These are phyloP conservation scores for Sebastes oblongus DNA, from an alignment of 2,797 vertebrate species.

Conservation along the genomic window DNA sequence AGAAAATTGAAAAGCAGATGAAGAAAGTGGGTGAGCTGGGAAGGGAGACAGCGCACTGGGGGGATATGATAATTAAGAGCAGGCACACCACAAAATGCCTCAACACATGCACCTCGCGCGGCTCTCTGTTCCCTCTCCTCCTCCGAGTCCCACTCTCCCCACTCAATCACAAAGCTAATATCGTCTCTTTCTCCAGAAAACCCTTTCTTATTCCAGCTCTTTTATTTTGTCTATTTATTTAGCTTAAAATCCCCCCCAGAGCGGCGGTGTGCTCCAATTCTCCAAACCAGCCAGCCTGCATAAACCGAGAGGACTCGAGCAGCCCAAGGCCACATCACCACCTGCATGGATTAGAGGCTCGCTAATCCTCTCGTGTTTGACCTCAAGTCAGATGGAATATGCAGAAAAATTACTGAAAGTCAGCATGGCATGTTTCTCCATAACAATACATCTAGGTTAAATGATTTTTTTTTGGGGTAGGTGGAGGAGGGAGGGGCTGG, in stretches of 20 bases:
- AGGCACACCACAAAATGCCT: constrained; percentile 64
- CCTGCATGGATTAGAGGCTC: constrained; percentile 62
- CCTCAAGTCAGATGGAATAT: constrained; percentile 63
- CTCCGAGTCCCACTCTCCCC: constrained; percentile 76
- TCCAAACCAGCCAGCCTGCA: constrained; percentile 62
- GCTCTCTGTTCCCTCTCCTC: constrained; percentile 36
- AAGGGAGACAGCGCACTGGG: constrained; percentile 45
- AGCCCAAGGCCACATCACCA: constrained; percentile 58
- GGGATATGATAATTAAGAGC: constrained; percentile 77
- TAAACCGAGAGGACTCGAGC: constrained; percentile 57
- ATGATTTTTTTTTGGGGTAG: background rate
- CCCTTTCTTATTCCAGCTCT: constrained; percentile 61
- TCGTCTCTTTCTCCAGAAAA: constrained; percentile 73
- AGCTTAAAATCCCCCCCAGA: constrained; percentile 74
- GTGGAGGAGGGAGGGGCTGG: background rate
- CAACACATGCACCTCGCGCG: constrained; percentile 59
- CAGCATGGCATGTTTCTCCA: constrained; percentile 33
- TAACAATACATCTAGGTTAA: constrained; percentile 46
- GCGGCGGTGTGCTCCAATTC: constrained; percentile 63
- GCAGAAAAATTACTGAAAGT: constrained; percentile 49
- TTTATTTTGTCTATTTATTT: constrained; percentile 83
- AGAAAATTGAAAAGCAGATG: constrained; percentile 79
- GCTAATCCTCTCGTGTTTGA: constrained; percentile 69
- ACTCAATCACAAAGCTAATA: constrained; percentile 84
- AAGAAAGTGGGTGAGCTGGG: constrained; percentile 63